Percentiles rank a stretch among this genome's conserved stretches.
phyloP scores from a whole-genome alignment of 1,140 invertebrate species.

The Cotesia glomerata region DNA sequence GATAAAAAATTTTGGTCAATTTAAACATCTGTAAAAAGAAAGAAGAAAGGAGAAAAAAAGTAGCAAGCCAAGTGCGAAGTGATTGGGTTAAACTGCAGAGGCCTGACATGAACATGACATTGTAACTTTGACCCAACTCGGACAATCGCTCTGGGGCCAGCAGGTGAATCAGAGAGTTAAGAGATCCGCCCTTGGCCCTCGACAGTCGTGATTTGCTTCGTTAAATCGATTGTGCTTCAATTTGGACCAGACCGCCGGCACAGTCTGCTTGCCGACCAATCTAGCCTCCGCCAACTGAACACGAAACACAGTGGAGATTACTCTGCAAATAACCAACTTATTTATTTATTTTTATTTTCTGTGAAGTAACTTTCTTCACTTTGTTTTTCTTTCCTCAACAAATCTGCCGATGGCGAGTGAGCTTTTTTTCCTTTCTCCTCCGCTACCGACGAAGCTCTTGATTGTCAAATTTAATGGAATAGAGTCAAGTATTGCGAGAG shows the following conservation, averaged over 20 bases:
- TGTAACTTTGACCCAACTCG: slow-evolving; percentile 33
- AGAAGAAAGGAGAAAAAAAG: background rate
- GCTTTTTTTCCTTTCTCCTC: background rate
- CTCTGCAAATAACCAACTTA: too few relatives aligned
- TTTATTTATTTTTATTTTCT: background rate
- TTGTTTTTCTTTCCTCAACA: background rate
- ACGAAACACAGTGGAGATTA: background rate
- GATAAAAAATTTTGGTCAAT: too few relatives aligned
- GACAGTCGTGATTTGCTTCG: slow-evolving; percentile 44
- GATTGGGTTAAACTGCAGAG: slow-evolving; percentile 33
- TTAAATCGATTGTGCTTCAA: slow-evolving; percentile 55
- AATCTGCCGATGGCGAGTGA: background rate
- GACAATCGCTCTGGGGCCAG: slow-evolving; percentile 29
- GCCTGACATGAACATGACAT: slow-evolving; percentile 33
- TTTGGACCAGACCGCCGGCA: slow-evolving; percentile 38
- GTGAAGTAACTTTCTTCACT: background rate
- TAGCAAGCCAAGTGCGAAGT: background rate
- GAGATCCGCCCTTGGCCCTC: slow-evolving; percentile 55
- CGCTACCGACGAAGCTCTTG: background rate
- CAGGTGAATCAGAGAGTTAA: slow-evolving; percentile 51
- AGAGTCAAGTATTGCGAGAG: background rate
- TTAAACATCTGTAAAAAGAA: too few relatives aligned
- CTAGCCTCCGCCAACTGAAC: background rate
- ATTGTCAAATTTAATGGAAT: slow-evolving; percentile 1
- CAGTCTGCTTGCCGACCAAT: slow-evolving; percentile 29